Percentiles rank a stretch among this genome's conserved stretches.
phyloP scores from a whole-genome alignment of 2,113 vertebrate genomes.

The Etheostoma spectabile region DNA sequence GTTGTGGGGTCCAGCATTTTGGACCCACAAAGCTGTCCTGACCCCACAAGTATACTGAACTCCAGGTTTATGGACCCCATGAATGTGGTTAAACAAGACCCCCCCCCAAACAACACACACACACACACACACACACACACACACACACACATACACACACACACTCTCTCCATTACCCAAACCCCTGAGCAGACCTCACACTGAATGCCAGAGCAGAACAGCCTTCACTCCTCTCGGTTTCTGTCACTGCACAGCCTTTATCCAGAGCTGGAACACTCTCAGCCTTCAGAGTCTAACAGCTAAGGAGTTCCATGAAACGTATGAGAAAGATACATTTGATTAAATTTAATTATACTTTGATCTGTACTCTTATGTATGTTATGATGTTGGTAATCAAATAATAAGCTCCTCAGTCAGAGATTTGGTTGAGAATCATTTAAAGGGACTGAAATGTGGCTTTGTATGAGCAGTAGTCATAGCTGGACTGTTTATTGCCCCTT shows the following conservation, averaged over 20 bases:
- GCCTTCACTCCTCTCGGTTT: conserved; percentile 8
- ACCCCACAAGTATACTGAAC: no score
- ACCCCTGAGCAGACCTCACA: conserved; percentile 49
- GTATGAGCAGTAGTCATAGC: no score
- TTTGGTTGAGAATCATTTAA: no score
- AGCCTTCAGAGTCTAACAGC: background rate
- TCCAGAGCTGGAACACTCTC: background rate
- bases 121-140: conserved; percentile 29
- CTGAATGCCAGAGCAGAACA: conserved; percentile 36
- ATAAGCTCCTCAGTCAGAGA: no score
- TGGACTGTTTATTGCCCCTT: no score
- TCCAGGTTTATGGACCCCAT: no score
- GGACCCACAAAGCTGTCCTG: no score
- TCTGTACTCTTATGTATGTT: background rate
- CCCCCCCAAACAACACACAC: no score
- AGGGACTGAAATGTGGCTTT: no score
- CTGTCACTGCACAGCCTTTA: background rate
- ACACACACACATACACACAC: background rate
- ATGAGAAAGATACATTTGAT: background rate
- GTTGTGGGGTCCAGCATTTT: no score
- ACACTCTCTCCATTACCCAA: background rate
- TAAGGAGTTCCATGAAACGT: background rate
- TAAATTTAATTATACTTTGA: no score
- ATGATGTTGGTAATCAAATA: background rate
- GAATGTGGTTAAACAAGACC: no score